Evolutionary conservation across 2,888 invertebrate species (phyloP).

Genomic region (Deilephila porcellus): DNA sequence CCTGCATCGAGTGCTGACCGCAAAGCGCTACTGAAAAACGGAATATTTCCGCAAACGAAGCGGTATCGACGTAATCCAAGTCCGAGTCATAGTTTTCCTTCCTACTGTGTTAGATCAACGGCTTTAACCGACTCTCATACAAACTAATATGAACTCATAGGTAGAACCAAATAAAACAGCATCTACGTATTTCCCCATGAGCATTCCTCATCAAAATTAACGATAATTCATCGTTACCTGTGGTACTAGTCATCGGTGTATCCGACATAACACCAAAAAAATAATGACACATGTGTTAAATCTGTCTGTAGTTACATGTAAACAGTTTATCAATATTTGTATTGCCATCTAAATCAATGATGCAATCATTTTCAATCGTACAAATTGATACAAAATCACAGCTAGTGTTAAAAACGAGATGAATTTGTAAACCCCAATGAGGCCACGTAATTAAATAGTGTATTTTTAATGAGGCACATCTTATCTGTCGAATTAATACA

Average conservation of each 20-base stretch:
- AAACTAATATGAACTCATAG: not conserved
- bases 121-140: not conserved
- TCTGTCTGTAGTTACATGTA: too few relatives aligned
- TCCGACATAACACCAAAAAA: not conserved
- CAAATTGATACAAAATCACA: not conserved
- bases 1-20: not conserved
- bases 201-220: constrained; percentile 1
- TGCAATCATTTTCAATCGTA: not conserved
- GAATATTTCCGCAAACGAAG: not conserved
- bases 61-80: not conserved
- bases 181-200: not conserved
- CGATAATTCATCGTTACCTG: not conserved
- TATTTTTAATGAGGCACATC: constrained; percentile 10
- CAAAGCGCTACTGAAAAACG: not conserved
- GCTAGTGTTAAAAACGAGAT: not conserved
- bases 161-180: not conserved
- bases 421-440: constrained; percentile 9
- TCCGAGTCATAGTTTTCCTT: not conserved
- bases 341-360: too few relatives aligned
- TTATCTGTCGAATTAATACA: constrained; percentile 10
- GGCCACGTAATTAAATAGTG: constrained; percentile 8
- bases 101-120: not conserved
- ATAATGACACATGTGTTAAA: too few relatives aligned
- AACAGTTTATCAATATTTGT: too few relatives aligned
- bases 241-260: not conserved